A percentile compares a stretch with the other conserved stretches of the same genome.
phyloP scores from a whole-genome alignment of 2,113 vertebrate genomes.

The Etia nguti region DNA sequence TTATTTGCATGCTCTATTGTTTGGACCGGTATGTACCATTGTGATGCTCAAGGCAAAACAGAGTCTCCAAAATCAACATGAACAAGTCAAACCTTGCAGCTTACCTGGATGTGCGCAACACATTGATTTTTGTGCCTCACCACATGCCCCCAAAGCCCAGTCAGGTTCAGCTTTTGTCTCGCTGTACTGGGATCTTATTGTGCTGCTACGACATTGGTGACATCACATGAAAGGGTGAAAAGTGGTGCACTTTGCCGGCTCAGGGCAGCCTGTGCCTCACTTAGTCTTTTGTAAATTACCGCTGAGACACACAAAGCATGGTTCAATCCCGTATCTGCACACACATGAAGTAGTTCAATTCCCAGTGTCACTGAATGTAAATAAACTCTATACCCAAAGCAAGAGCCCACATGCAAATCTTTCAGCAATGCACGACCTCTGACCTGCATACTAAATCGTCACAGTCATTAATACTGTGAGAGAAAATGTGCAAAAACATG shows the following conservation, averaged over 20 bases:
- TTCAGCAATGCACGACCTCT: background rate
- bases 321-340: background rate
- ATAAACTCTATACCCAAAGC: background rate
- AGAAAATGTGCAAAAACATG: background rate
- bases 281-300: background rate
- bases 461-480: background rate
- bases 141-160: background rate
- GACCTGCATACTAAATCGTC: background rate
- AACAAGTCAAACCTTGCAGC: background rate
- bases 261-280: background rate
- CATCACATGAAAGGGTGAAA: background rate
- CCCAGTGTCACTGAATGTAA: background rate
- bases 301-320: background rate
- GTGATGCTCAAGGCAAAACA: background rate
- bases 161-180: background rate
- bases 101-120: fast-evolving
- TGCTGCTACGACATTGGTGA: background rate
- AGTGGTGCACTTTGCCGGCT: background rate
- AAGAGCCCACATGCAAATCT: background rate
- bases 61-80: background rate
- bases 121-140: background rate
- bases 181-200: background rate
- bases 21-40: background rate
- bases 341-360: background rate
- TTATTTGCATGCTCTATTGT: background rate